phyloP scores from a whole-genome alignment of 1,140 invertebrate species.

The Ericerus pela region DNA sequence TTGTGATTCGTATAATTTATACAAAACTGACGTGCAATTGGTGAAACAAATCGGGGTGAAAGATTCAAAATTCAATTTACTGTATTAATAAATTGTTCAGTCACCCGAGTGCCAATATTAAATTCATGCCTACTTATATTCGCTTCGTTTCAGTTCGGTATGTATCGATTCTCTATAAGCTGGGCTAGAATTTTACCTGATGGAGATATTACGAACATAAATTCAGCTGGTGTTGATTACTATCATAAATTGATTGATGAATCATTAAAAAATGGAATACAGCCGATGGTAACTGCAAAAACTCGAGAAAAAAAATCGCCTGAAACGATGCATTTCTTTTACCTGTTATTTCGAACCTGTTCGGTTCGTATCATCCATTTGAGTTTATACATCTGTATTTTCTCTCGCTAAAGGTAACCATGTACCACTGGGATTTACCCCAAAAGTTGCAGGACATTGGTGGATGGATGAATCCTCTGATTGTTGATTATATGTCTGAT shows the following conservation, averaged over 20 bases:
- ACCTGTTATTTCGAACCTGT: too few relatives aligned
- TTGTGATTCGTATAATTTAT: conserved; percentile 42
- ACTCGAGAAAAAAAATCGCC: too few relatives aligned
- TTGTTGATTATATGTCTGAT: conserved; percentile 39
- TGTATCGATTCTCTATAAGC: conserved; percentile 49
- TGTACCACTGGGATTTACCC: conserved; percentile 40
- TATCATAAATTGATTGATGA: conserved; percentile 35
- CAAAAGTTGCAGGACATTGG: conserved; percentile 39
- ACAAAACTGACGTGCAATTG: conserved; percentile 36
- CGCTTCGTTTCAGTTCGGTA: conserved; percentile 34
- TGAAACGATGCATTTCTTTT: too few relatives aligned
- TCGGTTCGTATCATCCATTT: too few relatives aligned
- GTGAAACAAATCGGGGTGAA: conserved; percentile 34
- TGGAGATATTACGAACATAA: conserved; percentile 39
- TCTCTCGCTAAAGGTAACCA: conserved; percentile 33
- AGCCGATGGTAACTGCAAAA: conserved; percentile 39
- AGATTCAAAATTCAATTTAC: too few relatives aligned
- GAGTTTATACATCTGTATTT: too few relatives aligned
- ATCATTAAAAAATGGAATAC: conserved; percentile 32
- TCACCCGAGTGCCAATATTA: too few relatives aligned
- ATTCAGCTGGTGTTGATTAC: conserved; percentile 38
- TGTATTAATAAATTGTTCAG: too few relatives aligned
- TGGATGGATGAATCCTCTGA: conserved; percentile 41
- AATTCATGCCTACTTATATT: too few relatives aligned
- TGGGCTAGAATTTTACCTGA: conserved; percentile 45